phyloP scores from a whole-genome alignment of 2,888 invertebrate genomes.

The Hirtodrosophila trivittata region DNA sequence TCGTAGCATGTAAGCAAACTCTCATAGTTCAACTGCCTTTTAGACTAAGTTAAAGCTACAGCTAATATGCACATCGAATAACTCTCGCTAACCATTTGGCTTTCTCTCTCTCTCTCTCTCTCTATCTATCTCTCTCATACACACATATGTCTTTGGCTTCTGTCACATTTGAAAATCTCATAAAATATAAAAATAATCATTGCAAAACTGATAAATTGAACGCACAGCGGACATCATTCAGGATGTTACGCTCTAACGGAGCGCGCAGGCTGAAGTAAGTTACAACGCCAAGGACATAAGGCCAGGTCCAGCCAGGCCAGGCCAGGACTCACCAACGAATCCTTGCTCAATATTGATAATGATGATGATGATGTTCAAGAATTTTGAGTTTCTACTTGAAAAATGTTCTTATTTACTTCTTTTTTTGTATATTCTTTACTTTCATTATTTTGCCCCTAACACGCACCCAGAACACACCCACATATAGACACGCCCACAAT shows the following conservation, averaged over 20 bases:
- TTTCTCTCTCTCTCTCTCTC: constrained; percentile 42
- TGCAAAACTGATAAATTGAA: constrained; percentile 30
- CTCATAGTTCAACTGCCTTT: constrained; percentile 12
- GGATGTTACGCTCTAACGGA: constrained; percentile 84
- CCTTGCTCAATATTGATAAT: constrained; percentile 31
- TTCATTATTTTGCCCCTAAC: constrained; percentile 18
- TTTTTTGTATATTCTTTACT: constrained; percentile 3
- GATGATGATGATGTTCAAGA: constrained; percentile 46
- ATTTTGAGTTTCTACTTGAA: constrained; percentile 45
- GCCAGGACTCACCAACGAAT: constrained; percentile 2
- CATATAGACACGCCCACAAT: constrained; percentile 16
- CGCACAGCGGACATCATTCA: constrained; percentile 83
- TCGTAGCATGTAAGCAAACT: constrained; percentile 41
- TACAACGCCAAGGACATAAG: constrained; percentile 34
- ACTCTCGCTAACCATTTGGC: constrained; percentile 59
- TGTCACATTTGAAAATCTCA: constrained; percentile 14
- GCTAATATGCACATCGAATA: constrained; percentile 28
- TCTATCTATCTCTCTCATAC: constrained; percentile 12
- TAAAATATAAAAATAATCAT: too few species aligned
- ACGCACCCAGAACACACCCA: constrained; percentile 16
- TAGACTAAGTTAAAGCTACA: constrained; percentile 40
- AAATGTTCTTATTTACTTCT: constrained; percentile 3
- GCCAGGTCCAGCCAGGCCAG: neutral
- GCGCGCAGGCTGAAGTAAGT: constrained; percentile 83
- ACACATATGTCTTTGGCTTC: constrained; percentile 54